A percentile compares a stretch with the other conserved stretches of the same genome.
Evolutionary conservation across 1,140 invertebrate genomes (phyloP).

Genomic region (Magallana ariakensis): DNA sequence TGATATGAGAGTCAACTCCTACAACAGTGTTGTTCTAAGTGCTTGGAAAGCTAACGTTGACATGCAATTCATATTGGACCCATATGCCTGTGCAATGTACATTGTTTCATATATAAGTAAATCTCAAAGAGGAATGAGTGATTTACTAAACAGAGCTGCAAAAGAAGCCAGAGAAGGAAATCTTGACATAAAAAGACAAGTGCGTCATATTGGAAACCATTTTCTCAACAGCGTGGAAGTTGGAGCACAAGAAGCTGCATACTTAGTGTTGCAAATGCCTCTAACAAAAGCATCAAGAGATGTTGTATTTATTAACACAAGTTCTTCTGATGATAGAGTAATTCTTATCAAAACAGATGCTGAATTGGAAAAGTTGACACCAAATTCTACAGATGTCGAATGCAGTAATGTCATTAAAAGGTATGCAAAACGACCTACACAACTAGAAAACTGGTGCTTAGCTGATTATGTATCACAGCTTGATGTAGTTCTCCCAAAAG

Average conservation of each 20-base stretch:
- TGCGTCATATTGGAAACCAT: constrained; percentile 42
- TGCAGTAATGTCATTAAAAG: not conserved
- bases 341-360: constrained; percentile 3
- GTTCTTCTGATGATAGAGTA: no score
- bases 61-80: no score
- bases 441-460: no score
- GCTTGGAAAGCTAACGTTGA: not conserved
- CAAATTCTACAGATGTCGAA: constrained; percentile 33
- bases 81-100: no score
- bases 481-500: constrained; percentile 6
- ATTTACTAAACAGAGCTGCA: not conserved
- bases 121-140: not conserved
- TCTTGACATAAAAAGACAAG: not conserved
- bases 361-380: not conserved
- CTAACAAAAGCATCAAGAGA: no score
- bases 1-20: not conserved
- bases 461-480: no score
- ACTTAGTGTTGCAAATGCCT: not conserved
- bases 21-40: not conserved
- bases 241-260: constrained; percentile 53
- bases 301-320: no score
- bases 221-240: constrained; percentile 47
- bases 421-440: no score
- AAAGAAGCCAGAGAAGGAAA: no score
- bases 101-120: no score